Percentiles rank a stretch among this genome's conserved stretches.
Evolutionary conservation across 2,113 vertebrate genomes (phyloP).

Genomic region (Pungitius pungitius): DNA sequence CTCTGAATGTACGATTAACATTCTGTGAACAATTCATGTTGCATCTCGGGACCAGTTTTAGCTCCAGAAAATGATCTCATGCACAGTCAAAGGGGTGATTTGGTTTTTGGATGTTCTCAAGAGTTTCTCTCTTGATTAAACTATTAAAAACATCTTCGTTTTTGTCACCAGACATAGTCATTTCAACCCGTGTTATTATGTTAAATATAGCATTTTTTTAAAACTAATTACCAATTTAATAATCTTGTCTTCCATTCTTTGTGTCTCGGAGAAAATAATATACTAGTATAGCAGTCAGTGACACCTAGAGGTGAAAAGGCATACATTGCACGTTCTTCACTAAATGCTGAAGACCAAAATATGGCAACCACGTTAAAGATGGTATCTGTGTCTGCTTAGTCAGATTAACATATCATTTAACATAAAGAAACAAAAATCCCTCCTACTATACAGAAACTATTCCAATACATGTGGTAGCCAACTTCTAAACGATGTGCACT

Average conservation of each 20-base stretch:
- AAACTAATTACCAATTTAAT: neutral
- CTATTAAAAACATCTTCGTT: constrained; percentile 25
- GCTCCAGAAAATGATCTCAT: constrained; percentile 50
- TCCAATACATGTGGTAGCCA: neutral
- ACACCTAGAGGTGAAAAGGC: constrained; percentile 72
- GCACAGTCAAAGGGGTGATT: constrained; percentile 6
- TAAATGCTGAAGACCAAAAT: neutral
- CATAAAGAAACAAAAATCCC: neutral
- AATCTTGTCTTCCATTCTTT: neutral
- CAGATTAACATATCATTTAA: neutral
- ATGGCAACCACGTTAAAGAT: neutral
- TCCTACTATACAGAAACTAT: neutral
- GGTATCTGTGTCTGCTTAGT: neutral
- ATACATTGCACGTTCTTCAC: constrained; percentile 21
- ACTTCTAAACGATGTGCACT: neutral
- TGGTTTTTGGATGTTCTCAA: constrained; percentile 8
- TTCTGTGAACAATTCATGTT: constrained; percentile 38
- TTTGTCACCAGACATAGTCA: neutral
- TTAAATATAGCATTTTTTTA: constrained; percentile 7
- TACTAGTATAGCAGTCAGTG: constrained; percentile 60
- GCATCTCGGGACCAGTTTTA: constrained; percentile 26
- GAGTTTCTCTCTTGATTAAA: constrained; percentile 2
- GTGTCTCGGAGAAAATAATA: neutral
- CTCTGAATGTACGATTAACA: constrained; percentile 37
- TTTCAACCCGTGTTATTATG: neutral